Conservation (phyloP, 2,113 vertebrate species). For the Bos javanicus region DNA sequence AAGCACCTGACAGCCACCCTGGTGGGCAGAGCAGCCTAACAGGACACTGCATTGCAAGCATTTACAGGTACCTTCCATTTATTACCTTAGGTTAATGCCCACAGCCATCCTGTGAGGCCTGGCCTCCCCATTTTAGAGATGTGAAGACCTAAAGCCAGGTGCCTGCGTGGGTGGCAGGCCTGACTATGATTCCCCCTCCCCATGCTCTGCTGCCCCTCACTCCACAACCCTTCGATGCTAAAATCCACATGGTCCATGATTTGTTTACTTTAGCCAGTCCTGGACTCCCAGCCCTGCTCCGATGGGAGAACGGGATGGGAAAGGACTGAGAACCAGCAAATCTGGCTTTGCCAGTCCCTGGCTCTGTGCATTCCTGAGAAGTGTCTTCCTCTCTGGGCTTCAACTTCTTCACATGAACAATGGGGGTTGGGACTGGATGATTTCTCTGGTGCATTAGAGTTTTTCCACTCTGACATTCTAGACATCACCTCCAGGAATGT, state of each 20-base stretch:
- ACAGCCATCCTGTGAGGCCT: neutral
- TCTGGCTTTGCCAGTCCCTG: neutral
- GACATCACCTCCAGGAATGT: neutral
- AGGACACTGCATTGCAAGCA: no score
- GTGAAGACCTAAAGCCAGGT: neutral
- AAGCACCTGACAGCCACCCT: accelerated
- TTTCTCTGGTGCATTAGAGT: neutral
- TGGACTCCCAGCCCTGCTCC: neutral
- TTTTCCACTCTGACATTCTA: neutral
- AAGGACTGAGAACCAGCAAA: neutral
- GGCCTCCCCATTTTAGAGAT: neutral
- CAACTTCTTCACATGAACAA: neutral
- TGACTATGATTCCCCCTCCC: neutral
- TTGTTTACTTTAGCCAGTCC: neutral
- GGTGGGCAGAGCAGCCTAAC: neutral
- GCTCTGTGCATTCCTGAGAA: neutral
- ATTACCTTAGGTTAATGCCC: neutral
- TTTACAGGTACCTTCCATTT: neutral
- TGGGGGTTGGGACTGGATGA: neutral
- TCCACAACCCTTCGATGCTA: neutral
- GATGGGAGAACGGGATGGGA: neutral
- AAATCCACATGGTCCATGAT: neutral
- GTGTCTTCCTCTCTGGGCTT: neutral
- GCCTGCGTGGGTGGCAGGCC: neutral
- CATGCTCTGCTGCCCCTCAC: neutral